Base-by-base conservation (phyloP, 2,888 invertebrate genomes). In the Xanthorhoe spadicearia region DNA sequence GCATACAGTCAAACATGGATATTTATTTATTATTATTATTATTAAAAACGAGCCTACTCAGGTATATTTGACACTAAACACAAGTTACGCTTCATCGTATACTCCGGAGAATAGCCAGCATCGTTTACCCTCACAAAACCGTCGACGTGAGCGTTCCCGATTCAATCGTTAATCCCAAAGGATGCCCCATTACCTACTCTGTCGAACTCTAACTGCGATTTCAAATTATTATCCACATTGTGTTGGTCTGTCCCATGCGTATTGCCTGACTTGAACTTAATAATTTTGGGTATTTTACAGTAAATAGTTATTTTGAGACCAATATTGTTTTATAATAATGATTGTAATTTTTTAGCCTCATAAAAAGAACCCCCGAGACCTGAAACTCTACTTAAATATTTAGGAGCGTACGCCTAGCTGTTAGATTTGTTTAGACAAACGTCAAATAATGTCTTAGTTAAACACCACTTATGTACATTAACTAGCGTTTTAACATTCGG, bases 181-280 rank as follows among this genome's bases (percentile, higher is more conserved):
- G 82, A 73, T 70, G 48, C 43, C 68, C 72, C 77, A 78, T 84
- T 83, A 81, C 78, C 74, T 75, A 79, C 78, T 75, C 78, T 73
- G 72, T 72, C 70, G 74, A 81, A 81, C 75, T 84, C 77, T 77
- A 78, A 80, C 79, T 74, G 77, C 68, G 75, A 83, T 81, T 83
- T 77, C 76, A 81, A 82, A 84, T 85, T 81, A 83, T 83, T 79
- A 79, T 74, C 77, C 75, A 48, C 72, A 65, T 57, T 69, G 62
- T 56, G 58, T 50, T 23, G 46, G 7, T 62, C 54, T 58, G 66
- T 53, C 68, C 57, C 53, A 68, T 23, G 46, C 51, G 61, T 52
- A 18, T 32, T 43, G 13, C 13, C 13, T 43, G 13, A 10, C 38
- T 43, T 43, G 13, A 38, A 7, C 3, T 43, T 13, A 43, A 10